Conservation (phyloP, 2,113 vertebrate species). For the Upupa epops region DNA sequence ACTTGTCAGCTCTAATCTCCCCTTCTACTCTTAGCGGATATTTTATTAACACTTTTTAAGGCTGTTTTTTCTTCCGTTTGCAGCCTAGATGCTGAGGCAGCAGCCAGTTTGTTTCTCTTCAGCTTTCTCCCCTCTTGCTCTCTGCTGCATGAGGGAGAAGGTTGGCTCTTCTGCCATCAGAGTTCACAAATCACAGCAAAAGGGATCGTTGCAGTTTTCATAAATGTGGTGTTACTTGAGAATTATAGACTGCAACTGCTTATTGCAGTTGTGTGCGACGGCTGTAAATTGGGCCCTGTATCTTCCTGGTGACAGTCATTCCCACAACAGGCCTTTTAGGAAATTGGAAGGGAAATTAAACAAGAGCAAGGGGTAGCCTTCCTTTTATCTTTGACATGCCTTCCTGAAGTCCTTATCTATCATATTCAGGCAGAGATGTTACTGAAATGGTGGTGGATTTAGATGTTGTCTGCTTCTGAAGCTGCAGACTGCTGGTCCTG, state of each 20-base stretch:
- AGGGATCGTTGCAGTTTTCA: constrained; percentile 41
- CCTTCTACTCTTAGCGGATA: constrained; percentile 36
- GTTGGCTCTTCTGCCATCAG: constrained; percentile 34
- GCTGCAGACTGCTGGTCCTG: not conserved
- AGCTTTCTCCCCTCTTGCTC: not conserved
- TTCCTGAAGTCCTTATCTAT: constrained; percentile 63
- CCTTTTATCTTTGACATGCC: constrained; percentile 59
- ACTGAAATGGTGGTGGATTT: constrained; percentile 34
- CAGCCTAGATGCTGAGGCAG: constrained; percentile 50
- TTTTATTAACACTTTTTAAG: constrained; percentile 55
- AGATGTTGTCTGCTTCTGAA: constrained; percentile 36
- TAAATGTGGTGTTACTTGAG: constrained; percentile 23
- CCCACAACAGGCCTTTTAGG: constrained; percentile 51
- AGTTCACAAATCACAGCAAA: constrained; percentile 1
- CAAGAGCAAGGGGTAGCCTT: constrained; percentile 54
- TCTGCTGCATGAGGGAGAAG: not conserved
- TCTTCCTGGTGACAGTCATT: constrained; percentile 23
- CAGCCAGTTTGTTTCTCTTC: constrained; percentile 44
- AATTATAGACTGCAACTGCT: constrained; percentile 34
- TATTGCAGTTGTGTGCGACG: constrained; percentile 9
- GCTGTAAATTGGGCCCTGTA: constrained; percentile 18
- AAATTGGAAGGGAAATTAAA: constrained; percentile 53
- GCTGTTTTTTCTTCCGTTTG: constrained; percentile 35
- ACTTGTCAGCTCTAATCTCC: constrained; percentile 70
- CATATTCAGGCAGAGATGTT: constrained; percentile 54